A percentile compares a stretch with the other conserved stretches of the same genome.
Conservation (phyloP, 2,113 vertebrate species). For the Rutilus rutilus region DNA sequence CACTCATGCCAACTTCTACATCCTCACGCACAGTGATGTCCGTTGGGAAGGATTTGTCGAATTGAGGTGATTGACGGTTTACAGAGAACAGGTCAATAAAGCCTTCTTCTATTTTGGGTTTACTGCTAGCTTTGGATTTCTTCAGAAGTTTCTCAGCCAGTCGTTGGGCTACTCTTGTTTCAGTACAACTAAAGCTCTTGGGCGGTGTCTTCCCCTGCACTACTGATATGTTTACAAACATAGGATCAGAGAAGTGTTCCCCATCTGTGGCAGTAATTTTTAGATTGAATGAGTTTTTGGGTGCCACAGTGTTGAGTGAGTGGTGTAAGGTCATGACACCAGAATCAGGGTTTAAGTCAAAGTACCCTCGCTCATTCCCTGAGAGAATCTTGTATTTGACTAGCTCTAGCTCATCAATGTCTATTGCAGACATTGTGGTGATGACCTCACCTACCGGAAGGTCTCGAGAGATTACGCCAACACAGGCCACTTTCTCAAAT, state of each 20-base stretch:
- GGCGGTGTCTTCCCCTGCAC: slow-evolving; percentile 85
- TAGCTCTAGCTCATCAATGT: slow-evolving; percentile 92
- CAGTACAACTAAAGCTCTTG: slow-evolving; percentile 89
- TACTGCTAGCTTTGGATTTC: slow-evolving; percentile 89
- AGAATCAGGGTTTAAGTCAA: slow-evolving; percentile 93
- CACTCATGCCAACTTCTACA: slow-evolving; percentile 81
- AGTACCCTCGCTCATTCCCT: slow-evolving; percentile 91
- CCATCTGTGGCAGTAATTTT: slow-evolving; percentile 96
- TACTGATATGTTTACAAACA: slow-evolving; percentile 94
- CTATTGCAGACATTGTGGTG: slow-evolving; percentile 94
- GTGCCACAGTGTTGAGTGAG: slow-evolving; percentile 79
- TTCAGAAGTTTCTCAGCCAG: slow-evolving; percentile 94
- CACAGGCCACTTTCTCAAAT: slow-evolving; percentile 94
- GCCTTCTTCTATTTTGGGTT: slow-evolving; percentile 87
- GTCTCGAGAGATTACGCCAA: slow-evolving; percentile 88
- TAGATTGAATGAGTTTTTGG: slow-evolving; percentile 87
- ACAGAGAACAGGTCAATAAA: slow-evolving; percentile 94
- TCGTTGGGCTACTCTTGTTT: slow-evolving; percentile 92
- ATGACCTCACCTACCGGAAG: slow-evolving; percentile 89
- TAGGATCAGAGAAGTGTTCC: slow-evolving; percentile 92
- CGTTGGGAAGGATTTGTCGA: slow-evolving; percentile 91
- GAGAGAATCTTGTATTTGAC: slow-evolving; percentile 97
- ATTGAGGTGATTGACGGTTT: slow-evolving; percentile 92
- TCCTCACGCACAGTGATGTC: slow-evolving; percentile 89
- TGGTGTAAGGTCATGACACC: slow-evolving; percentile 88